A percentile compares a stretch with the other conserved stretches of the same genome.
These are phyloP conservation scores for Chelon labrosus DNA, from an alignment of 2,797 vertebrate genomes.

Conservation along the genomic window DNA sequence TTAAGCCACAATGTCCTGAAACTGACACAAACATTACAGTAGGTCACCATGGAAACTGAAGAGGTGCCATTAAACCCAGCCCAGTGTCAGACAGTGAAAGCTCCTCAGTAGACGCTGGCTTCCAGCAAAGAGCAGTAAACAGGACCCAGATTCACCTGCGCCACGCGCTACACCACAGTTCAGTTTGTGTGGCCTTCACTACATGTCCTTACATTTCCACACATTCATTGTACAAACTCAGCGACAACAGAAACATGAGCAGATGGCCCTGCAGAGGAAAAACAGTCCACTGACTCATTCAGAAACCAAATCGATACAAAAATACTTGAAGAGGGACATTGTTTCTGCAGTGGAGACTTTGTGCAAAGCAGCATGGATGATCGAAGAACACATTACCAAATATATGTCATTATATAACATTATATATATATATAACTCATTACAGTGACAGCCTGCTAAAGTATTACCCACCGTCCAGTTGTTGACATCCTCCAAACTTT, in stretches of 20 bases:
- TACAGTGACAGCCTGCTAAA: neutral
- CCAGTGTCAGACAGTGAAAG: neutral
- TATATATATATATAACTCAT: neutral
- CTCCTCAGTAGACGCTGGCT: neutral
- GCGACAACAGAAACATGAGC: neutral
- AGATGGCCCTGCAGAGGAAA: constrained; percentile 8
- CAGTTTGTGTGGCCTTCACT: neutral
- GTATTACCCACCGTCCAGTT: constrained; percentile 79
- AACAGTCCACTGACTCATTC: constrained; percentile 7
- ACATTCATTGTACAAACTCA: constrained; percentile 11
- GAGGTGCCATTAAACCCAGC: neutral
- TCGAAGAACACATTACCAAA: neutral
- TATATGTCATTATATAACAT: neutral
- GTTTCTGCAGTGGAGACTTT: neutral
- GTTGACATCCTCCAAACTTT: constrained; percentile 86
- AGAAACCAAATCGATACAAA: constrained; percentile 9
- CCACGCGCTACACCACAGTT: neutral
- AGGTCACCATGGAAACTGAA: no score
- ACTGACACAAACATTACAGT: neutral
- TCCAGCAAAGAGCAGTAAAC: neutral
- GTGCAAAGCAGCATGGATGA: neutral
- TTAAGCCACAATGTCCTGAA: neutral
- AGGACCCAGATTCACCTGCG: neutral
- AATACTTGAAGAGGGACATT: neutral
- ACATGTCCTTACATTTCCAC: neutral